Evolutionary conservation across 2,888 invertebrate species (phyloP), one percentile per base, ranked within the genome.

Genomic region (Eremobia ochroleuca): DNA sequence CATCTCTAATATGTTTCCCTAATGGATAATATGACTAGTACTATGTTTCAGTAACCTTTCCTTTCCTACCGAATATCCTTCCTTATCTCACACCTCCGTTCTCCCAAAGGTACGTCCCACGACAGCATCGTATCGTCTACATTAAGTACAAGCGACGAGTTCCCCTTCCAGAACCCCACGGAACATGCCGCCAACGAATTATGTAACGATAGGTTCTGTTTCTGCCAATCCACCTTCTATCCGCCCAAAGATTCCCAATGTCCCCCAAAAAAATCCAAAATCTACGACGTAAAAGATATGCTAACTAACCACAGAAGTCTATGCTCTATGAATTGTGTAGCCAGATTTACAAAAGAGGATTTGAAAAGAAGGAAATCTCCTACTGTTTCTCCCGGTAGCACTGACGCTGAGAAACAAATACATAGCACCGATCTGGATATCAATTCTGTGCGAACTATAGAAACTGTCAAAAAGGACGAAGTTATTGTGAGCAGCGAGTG

Each of bases 291-390:
- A 21, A 84, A 77, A 58, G 61, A 79, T 9, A 4, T 75, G 0
- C 34, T 66, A 4, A 77, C 61, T 18, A 77, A 69, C 46, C 81
- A 88, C 49, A 88, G 80, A 40, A 94, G 94, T 77, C 49, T 94
- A 4, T 94, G 93, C 76, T 94, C 94, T 8, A 92, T 94, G 91
- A 90, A 93, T 66, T 94, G 92, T 81, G 78, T 92, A 0, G 88
- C 89, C 9, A 89, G 86, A 40, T 70, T 79, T 4, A 78, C 76
- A 0, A 80, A 82, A 40, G 73, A 79, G 25, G 73, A 81, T 5
- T 68, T 89, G 21, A 84, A 87, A 65, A 79, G 76, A 1, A 85
- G 85, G 52, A 88, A 89, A 66, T 91, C 89, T 11, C 83, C 88
- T 11, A 75, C 86, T 18, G 67, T 87, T 3, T 90, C 90, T 25